Percentiles rank a stretch among this genome's conserved stretches.
Conservation (phyloP, 2,113 vertebrate species). For the Gracilinanus agilis region DNA sequence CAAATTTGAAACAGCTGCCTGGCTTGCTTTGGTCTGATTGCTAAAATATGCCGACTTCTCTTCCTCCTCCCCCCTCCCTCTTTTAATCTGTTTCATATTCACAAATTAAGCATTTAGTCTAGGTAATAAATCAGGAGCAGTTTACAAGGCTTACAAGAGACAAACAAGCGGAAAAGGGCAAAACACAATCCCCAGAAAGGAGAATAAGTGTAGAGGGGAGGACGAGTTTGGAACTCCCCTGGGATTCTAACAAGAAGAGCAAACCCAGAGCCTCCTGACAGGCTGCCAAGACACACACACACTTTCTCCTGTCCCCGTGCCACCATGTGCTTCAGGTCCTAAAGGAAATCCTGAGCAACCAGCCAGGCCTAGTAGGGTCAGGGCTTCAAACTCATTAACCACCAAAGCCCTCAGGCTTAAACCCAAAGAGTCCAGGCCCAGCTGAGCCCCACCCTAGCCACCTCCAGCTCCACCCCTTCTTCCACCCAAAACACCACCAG, state of each 20-base stretch:
- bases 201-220: slow-evolving; percentile 49
- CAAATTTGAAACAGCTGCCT: slow-evolving; percentile 90
- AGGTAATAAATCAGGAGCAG: slow-evolving; percentile 89
- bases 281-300: slow-evolving; percentile 53
- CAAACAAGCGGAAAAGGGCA: slow-evolving; percentile 85
- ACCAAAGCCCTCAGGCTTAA: slow-evolving; percentile 65
- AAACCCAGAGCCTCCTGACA: slow-evolving; percentile 47
- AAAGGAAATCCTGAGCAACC: slow-evolving; percentile 50
- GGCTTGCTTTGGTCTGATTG: slow-evolving; percentile 87
- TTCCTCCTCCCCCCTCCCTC: slow-evolving; percentile 74
- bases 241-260: slow-evolving; percentile 36
- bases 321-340: slow-evolving; percentile 9
- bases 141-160: slow-evolving; percentile 87
- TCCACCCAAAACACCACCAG: neutral
- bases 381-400: slow-evolving; percentile 52
- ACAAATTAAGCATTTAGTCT: slow-evolving; percentile 90
- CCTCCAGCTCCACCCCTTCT: neutral
- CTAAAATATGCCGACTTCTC: slow-evolving; percentile 86
- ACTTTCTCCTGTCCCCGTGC: slow-evolving; percentile 41
- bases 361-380: slow-evolving; percentile 63
- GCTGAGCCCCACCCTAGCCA: neutral
- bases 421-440: slow-evolving; percentile 62
- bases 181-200: slow-evolving; percentile 80
- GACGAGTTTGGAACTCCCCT: slow-evolving; percentile 56
- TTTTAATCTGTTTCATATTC: slow-evolving; percentile 91